Percentiles rank a stretch among this genome's conserved stretches.
These are phyloP conservation scores for Melanotaenia nigrans DNA, from an alignment of 2,797 vertebrate species.

Conservation along the genomic window DNA sequence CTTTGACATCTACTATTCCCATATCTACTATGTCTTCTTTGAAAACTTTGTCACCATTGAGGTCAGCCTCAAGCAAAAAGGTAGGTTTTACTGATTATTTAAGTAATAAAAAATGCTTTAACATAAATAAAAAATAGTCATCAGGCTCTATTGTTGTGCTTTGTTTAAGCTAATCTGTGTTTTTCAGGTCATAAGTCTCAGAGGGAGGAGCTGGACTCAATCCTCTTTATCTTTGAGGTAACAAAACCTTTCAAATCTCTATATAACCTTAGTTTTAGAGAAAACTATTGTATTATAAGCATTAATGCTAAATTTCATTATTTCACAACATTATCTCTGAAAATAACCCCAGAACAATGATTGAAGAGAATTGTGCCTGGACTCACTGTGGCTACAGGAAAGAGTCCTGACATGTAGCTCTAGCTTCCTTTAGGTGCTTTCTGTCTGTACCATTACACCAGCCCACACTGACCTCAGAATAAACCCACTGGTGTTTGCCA, in stretches of 20 bases:
- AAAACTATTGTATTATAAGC: neutral
- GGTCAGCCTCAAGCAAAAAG: constrained; percentile 97
- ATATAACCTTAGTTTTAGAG: neutral
- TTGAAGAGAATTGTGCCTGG: neutral
- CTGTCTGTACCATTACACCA: constrained; percentile 19
- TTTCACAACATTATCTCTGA: neutral
- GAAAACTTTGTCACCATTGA: constrained; percentile 99
- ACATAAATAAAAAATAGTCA: neutral
- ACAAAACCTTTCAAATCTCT: constrained; percentile 17
- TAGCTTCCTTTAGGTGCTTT: constrained; percentile 9
- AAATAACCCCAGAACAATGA: neutral
- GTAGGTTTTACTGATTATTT: constrained; percentile 68
- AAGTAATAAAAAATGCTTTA: neutral
- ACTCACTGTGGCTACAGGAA: neutral
- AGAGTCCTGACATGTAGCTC: neutral
- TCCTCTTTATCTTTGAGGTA: constrained; percentile 99
- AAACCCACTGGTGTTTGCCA: constrained; percentile 46
- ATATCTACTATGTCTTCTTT: constrained; percentile 99
- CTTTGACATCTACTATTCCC: constrained; percentile 96
- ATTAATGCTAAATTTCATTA: neutral
- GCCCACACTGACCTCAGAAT: constrained; percentile 34
- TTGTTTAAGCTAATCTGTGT: constrained; percentile 29
- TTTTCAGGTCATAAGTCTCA: constrained; percentile 97
- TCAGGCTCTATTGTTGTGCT: neutral
- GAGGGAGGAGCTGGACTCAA: constrained; percentile 98